Base-by-base conservation (phyloP, 2,888 invertebrate genomes). In the Cephus spinipes region DNA sequence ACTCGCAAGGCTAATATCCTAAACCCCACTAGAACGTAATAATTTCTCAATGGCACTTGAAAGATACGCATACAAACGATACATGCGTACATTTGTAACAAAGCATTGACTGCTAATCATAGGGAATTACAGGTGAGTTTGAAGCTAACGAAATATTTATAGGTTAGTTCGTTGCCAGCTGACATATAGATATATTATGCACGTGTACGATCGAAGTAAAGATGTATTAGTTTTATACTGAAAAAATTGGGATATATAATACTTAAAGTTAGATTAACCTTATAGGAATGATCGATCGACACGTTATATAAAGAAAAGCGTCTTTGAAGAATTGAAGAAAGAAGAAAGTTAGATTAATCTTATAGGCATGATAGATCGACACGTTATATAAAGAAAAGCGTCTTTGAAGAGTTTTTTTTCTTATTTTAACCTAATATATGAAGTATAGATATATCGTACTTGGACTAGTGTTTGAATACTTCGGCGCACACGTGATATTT, bases 11-110 rank as follows among this genome's bases (percentile, higher is more conserved):
- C 88, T 88, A 89, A 89, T 89, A 89, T 87, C 85, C 83, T 85
- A 87, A 87, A 68, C 75, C 68, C 86, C 86, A 87, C 89, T 88
- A 89, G 90, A 90, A 91, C 87, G 90, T 90, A 90, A 90, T 91
- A 90, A 91, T 91, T 90, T 88, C 86, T 83, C 85, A 89, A 89
- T 89, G 87, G 86, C 88, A 87, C 89, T 89, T 87, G 85, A 89
- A 82, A 85, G 86, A 82, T 82, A 83, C 79, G 83, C 30, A 71
- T 73, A 76, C 77, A 76, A 78, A 71, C 69, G 73, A 79, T 75
- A 75, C 73, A 69, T 73, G 77, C 76, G 74, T 85, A 82, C 82
- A 87, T 82, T 82, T 82, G 83, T 83, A 84, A 84, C 85, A 85
- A 87, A 83, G 84, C 82, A 31, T 31, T 71, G 31, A 31, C 6